Conservation (phyloP, 2,113 vertebrate species). For the Myotis davidii region DNA sequence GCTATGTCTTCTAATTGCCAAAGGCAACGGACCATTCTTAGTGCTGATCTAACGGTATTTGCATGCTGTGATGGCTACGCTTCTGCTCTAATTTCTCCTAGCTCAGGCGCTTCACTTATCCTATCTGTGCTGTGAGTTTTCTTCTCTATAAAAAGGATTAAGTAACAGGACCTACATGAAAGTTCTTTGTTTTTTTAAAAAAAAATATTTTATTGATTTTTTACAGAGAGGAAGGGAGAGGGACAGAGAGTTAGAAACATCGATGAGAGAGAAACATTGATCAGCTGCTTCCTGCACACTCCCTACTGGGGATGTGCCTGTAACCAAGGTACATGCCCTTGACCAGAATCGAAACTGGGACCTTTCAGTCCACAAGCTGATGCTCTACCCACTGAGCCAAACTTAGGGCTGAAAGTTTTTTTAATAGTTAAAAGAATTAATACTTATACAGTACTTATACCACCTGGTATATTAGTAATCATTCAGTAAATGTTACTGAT, state of each 20-base stretch:
- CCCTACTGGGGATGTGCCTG: too few species aligned
- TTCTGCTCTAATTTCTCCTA: background rate
- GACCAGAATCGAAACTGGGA: too few species aligned
- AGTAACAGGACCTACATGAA: background rate
- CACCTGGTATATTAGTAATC: background rate
- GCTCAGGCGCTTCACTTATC: background rate
- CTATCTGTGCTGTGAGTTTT: background rate
- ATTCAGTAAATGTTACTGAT: background rate
- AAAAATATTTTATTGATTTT: too few species aligned
- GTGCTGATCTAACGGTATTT: background rate
- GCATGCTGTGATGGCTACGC: fast-evolving
- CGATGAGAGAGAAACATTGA: too few species aligned
- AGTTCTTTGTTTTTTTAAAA: background rate
- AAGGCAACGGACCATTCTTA: background rate
- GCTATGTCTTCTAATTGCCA: background rate
- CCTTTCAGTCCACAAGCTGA: too few species aligned
- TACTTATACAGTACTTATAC: background rate
- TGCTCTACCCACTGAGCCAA: too few species aligned
- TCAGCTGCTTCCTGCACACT: too few species aligned
- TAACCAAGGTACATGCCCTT: too few species aligned
- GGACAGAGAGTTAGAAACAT: too few species aligned
- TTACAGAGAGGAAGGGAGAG: too few species aligned
- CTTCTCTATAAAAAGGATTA: background rate
- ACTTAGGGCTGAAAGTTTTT: background rate
- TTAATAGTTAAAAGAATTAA: background rate